Base-by-base conservation (phyloP, 2,797 vertebrate species). In the Poeciliopsis gracilis region DNA sequence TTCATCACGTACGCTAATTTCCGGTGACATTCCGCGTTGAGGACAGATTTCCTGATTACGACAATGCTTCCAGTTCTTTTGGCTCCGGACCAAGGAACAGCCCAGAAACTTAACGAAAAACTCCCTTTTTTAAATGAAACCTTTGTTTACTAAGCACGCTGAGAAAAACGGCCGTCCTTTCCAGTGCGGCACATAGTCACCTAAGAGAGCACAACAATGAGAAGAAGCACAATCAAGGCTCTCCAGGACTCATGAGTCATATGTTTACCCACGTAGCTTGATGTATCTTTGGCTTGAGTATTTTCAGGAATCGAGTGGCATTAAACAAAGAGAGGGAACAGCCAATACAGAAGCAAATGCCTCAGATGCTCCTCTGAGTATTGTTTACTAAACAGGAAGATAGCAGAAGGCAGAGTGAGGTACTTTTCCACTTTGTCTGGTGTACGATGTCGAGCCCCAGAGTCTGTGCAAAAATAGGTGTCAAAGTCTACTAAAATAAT, bases 31-130 rank as follows among this genome's bases (percentile, higher is more conserved):
- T 93, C 93, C 93, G 88, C 77, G 70, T 55, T 12, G 76, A 91
- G 78, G 75, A 89, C 81, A 79, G 78, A 90, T 90, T 94, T 94
- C 94, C 93, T 93, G 91, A 83, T 83, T 49, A 71, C 86, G 87
- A 94, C 93, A 94, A 93, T 93, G 81, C 53, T 72, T 84, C 83
- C 79, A 63, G 66, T 76, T 85, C 78, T 74, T 84, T 79, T 41
- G 5, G 55, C 71, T 69, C 66, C 28, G 8, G 70, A 77, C 33
- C 5, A 46, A 72, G 49, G 69, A 74, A 72, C 30, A 66, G 53
- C 49, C 36, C 70, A 41, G 15, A 80, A 66, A 75, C 69, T 76
- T 57, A 38, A 73, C 23, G 4, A 78, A 78, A 38, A 84, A 85
- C 72, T 2, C 6, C 6, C 6, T 33, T 53, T 55, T 83, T 53